Conservation (phyloP, 1,140 invertebrate species). For the Carposina sasakii region DNA sequence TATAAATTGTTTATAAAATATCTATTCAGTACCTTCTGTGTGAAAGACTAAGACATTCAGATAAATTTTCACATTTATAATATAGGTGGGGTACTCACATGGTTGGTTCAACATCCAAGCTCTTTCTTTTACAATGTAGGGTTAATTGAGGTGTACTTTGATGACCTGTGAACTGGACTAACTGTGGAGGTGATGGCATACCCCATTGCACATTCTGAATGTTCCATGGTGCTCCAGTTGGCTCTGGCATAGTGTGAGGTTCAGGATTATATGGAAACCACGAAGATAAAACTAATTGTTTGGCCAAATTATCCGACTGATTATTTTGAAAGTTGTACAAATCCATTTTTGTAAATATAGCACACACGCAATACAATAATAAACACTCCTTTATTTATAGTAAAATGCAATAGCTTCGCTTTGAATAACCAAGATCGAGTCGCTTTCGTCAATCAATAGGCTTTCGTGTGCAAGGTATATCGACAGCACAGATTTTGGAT, state of each 20-base stretch:
- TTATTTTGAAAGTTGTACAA: conserved; percentile 53
- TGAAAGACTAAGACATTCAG: no score
- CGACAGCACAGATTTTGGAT: no score
- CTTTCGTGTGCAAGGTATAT: no score
- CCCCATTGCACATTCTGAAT: conserved; percentile 59
- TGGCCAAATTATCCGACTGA: conserved; percentile 51
- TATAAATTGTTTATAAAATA: no score
- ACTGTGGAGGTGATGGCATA: conserved; percentile 46
- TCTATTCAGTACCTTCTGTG: no score
- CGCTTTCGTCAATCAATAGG: no score
- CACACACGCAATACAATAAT: no score
- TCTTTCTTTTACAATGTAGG: conserved; percentile 58
- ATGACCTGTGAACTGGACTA: conserved; percentile 63
- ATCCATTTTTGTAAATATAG: conserved; percentile 54
- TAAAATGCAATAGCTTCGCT: no score
- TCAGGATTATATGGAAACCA: conserved; percentile 28
- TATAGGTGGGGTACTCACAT: conserved; percentile 59
- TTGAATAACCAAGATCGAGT: no score
- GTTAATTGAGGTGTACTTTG: conserved; percentile 25
- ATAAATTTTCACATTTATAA: no score
- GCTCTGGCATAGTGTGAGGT: conserved; percentile 56
- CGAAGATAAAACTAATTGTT: conserved; percentile 43
- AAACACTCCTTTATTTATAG: no score
- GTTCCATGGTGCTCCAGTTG: conserved; percentile 62
- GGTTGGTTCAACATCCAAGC: conserved; percentile 50